Percentiles rank a stretch among this genome's conserved stretches.
Evolutionary conservation across 2,888 invertebrate species (phyloP).

Genomic region (Diadromus collaris): DNA sequence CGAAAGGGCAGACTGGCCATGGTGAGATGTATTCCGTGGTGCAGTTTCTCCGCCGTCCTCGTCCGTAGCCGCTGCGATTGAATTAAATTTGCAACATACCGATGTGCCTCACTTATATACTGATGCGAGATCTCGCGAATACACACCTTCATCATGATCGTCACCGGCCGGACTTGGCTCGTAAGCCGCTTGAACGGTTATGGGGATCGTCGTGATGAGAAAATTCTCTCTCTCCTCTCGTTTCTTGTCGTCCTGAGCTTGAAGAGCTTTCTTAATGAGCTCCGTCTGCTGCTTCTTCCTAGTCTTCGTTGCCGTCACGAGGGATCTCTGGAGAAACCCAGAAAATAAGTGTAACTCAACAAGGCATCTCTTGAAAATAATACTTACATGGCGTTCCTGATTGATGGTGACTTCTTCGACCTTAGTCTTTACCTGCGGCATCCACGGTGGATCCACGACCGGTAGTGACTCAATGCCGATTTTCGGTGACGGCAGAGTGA

Average conservation of each 20-base stretch:
- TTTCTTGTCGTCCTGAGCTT: conserved; percentile 97
- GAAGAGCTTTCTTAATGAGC: conserved; percentile 95
- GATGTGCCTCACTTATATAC: neutral
- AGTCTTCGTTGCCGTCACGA: conserved; percentile 99
- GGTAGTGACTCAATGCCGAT: conserved; percentile 97
- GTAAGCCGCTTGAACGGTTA: conserved; percentile 96
- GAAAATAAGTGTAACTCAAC: conserved; percentile 51
- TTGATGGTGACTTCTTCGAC: conserved; percentile 99
- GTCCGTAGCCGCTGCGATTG: conserved; percentile 79
- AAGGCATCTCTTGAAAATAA: conserved; percentile 34
- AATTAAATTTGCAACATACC: conserved; percentile 67
- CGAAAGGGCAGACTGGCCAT: conserved; percentile 95
- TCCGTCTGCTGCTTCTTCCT: conserved; percentile 99
- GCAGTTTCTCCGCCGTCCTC: conserved; percentile 84
- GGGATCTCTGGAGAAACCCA: conserved; percentile 85
- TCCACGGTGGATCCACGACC: conserved; percentile 99
- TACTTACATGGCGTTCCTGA: conserved; percentile 95
- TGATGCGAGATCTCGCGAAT: neutral
- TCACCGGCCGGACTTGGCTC: conserved; percentile 94
- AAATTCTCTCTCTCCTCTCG: conserved; percentile 97
- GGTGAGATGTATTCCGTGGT: conserved; percentile 88
- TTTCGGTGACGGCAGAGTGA: conserved; percentile 99
- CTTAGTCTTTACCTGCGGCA: conserved; percentile 98
- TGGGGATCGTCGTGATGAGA: conserved; percentile 96
- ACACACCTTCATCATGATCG: conserved; percentile 91